A percentile compares a stretch with the other conserved stretches of the same genome.
phyloP scores from a whole-genome alignment of 2,888 invertebrate species.

The Heterodera filipjevi region DNA sequence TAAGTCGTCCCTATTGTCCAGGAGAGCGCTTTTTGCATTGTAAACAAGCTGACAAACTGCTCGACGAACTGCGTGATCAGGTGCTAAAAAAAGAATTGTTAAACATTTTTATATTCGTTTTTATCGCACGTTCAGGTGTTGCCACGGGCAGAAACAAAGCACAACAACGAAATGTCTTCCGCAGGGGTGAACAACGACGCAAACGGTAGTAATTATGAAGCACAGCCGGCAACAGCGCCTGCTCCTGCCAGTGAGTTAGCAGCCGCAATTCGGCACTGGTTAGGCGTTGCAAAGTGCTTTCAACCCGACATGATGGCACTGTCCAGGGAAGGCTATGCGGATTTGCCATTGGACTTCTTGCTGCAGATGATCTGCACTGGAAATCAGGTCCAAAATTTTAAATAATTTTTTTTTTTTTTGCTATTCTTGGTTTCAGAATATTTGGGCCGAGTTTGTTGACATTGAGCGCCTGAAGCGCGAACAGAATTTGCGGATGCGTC shows the following conservation, averaged over 20 bases:
- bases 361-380: conserved; percentile 54
- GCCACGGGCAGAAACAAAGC: neutral
- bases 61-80: conserved; percentile 36
- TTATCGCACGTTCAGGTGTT: neutral
- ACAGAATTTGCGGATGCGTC: neutral
- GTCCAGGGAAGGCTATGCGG: conserved; percentile 41
- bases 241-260: conserved; percentile 29
- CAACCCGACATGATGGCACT: conserved; percentile 37
- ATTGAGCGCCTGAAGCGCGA: conserved; percentile 28
- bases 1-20: conserved; percentile 38
- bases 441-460: conserved; percentile 59
- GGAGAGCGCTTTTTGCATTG: conserved; percentile 38
- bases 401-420: conserved; percentile 3
- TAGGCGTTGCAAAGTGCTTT: conserved; percentile 36
- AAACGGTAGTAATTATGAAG: neutral
- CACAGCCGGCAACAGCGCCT: neutral
- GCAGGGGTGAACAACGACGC: neutral
- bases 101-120: neutral
- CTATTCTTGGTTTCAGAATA: no score
- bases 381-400: no score
- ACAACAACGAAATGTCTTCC: neutral
- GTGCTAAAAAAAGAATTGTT: neutral
- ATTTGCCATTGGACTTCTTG: conserved; percentile 57
- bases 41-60: conserved; percentile 32
- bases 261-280: conserved; percentile 39